Conservation (phyloP, 2,888 invertebrate species). For the Paralinhomoeus sp. region DNA sequence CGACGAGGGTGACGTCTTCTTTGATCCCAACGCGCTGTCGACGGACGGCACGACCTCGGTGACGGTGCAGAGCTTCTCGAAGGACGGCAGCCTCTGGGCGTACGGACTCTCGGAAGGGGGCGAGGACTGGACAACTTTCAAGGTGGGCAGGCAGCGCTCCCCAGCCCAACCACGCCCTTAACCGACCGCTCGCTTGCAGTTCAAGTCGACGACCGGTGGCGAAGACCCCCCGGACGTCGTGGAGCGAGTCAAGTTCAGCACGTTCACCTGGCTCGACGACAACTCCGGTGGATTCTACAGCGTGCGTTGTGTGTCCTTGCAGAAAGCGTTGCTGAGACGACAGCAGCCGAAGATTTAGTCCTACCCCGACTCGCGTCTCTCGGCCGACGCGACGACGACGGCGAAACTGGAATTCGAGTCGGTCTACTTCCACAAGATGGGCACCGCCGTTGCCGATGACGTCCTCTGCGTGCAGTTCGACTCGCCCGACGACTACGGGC, state of each 20-base stretch:
- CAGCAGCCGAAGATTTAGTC: too few species aligned
- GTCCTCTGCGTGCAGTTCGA: conserved; percentile 66
- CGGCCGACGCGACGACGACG: conserved; percentile 71
- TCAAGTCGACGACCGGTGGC: conserved; percentile 30
- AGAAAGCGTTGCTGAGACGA: too few species aligned
- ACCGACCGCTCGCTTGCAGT: neutral
- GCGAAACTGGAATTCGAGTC: conserved; percentile 67
- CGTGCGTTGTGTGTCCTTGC: too few species aligned
- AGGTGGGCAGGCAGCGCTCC: too few species aligned
- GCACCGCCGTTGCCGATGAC: conserved; percentile 63
- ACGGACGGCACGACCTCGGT: conserved; percentile 70
- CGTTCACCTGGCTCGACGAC: conserved; percentile 79
- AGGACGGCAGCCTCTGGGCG: conserved; percentile 66
- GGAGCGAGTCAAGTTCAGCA: conserved; percentile 69
- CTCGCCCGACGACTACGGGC: too few species aligned
- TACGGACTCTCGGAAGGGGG: conserved; percentile 77
- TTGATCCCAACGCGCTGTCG: conserved; percentile 80
- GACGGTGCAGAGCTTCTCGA: conserved; percentile 51
- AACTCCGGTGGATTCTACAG: conserved; percentile 72
- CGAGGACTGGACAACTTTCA: conserved; percentile 80
- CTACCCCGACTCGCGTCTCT: conserved; percentile 1
- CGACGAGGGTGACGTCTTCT: conserved; percentile 47
- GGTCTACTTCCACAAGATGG: conserved; percentile 67
- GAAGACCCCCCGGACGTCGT: conserved; percentile 68
- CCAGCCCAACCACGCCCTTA: too few species aligned